Base-by-base conservation (phyloP, 1,140 invertebrate genomes). In the Ceratosolen fusciceps region DNA sequence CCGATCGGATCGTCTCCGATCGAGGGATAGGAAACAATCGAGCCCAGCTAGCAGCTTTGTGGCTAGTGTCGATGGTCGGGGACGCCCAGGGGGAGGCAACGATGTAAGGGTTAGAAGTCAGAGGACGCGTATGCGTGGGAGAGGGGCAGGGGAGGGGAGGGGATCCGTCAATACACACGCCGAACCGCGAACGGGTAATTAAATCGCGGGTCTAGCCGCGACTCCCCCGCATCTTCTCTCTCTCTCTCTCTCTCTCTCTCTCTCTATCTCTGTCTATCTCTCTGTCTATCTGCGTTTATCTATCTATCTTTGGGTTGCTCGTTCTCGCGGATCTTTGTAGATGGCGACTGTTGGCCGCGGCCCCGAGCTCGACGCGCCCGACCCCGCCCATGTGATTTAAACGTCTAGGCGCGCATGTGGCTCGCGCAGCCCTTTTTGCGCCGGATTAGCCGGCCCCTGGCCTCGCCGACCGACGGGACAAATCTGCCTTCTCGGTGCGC, bases 371-470 rank as follows among this genome's bases (percentile, higher is more conserved):
- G 34, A 5, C 2, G 54, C 56, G 60, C 2, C 29, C 83, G 81
- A 80, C 83, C 84, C 85, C 84, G 80, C 85, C 85, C 84, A 85
- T 85, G 65, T 83, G 80, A 85, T 85, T 85, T 83, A 81, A 85
- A 85, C 80, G 70, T 47, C 37, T 43, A 19, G 4, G 29, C 58
- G 58, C 58, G 58, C 58, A 62, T 62, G 29, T 62, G 26, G 21
- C n/a, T 43, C 31, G 58, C 58, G 24, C 39, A 34, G 58, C 58
- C 58, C 58, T 62, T 62, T 62, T 62, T 62, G 58, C 31, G 58
- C 58, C 29, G 29, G 54, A 49, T 49, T 62, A 62, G 37, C 26
- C 34, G n/a, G 29, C 16, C 16, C 58, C 14, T 62, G 58, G 58
- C 3, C 58, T 62, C 29, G 58, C 58, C 29, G 29, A 34, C 29